A percentile compares a stretch with the other conserved stretches of the same genome.
Evolutionary conservation across 1,140 invertebrate species (phyloP).

Genomic region (Ceratoteleas bidentatus): DNA sequence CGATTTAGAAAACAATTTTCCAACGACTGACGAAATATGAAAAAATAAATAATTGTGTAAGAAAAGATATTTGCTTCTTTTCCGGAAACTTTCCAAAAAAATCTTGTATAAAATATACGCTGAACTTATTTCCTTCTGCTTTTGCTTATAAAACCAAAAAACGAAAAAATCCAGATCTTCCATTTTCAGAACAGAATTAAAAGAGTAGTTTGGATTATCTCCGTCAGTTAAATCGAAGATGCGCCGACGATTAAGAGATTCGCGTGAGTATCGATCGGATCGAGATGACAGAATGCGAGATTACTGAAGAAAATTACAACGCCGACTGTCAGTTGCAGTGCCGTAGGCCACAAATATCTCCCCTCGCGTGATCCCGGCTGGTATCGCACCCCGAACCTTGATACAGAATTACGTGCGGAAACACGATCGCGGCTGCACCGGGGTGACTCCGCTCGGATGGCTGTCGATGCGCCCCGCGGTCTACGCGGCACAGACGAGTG

Average conservation of each 20-base stretch:
- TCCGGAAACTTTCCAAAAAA: no score
- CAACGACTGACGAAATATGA: no score
- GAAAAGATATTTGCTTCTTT: no score
- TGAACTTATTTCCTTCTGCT: no score
- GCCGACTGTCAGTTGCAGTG: constrained; percentile 64
- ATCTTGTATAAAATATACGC: no score
- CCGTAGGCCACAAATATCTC: constrained; percentile 60
- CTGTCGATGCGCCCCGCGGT: constrained; percentile 66
- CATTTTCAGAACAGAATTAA: no score
- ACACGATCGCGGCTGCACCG: constrained; percentile 35
- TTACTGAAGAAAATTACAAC: constrained; percentile 71
- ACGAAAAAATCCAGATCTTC: no score
- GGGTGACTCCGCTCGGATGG: constrained; percentile 42
- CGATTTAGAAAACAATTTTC: constrained; percentile 5
- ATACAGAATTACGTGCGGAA: constrained; percentile 65
- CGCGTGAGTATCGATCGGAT: constrained; percentile 47
- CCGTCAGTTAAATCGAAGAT: constrained; percentile 20
- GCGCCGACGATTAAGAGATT: constrained; percentile 50
- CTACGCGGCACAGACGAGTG: constrained; percentile 30
- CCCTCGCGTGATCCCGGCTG: constrained; percentile 36
- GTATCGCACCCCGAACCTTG: constrained; percentile 62
- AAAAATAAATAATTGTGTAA: no score
- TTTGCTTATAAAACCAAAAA: no score
- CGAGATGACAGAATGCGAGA: constrained; percentile 62
- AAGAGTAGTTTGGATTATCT: not conserved